These are phyloP conservation scores for Egretta garzetta DNA, from an alignment of 2,113 vertebrate genomes.

Conservation along the genomic window DNA sequence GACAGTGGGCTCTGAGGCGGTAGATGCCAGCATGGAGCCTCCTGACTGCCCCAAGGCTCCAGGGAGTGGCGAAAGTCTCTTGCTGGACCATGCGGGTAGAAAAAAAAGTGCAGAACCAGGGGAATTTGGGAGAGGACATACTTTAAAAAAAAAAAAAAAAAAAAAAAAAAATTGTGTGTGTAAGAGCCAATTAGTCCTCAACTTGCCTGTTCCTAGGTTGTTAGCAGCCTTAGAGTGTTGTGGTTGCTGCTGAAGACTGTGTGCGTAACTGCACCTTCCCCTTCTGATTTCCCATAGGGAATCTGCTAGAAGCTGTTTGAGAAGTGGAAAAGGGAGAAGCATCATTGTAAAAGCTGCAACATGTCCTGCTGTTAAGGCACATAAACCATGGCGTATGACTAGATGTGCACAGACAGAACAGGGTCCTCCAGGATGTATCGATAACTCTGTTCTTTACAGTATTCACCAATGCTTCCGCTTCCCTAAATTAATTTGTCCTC, in stretches of 20 bases:
- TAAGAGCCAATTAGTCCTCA: background rate
- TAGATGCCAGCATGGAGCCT: background rate
- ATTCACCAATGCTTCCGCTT: background rate
- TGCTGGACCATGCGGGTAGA: background rate
- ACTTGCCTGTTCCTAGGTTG: background rate
- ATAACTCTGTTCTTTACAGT: background rate
- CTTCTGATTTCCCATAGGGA: background rate
- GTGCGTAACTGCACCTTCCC: background rate
- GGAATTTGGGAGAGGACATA: background rate
- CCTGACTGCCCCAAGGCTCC: background rate
- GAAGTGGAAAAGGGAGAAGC: background rate
- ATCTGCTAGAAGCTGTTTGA: background rate
- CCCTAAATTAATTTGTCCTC: background rate
- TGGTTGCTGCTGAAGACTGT: background rate
- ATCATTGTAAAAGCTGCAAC: background rate
- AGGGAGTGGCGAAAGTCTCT: background rate
- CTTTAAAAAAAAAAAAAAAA: background rate
- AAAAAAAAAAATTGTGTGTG: background rate
- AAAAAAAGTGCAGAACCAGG: background rate
- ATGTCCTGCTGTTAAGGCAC: background rate
- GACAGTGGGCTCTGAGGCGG: rapidly evolving
- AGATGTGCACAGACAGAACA: background rate
- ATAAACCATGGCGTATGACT: background rate
- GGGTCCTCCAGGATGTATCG: background rate
- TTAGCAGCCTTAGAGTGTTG: background rate